These are phyloP conservation scores for Rhopalosiphum maidis DNA, from an alignment of 1,140 invertebrate genomes.

Conservation along the genomic window DNA sequence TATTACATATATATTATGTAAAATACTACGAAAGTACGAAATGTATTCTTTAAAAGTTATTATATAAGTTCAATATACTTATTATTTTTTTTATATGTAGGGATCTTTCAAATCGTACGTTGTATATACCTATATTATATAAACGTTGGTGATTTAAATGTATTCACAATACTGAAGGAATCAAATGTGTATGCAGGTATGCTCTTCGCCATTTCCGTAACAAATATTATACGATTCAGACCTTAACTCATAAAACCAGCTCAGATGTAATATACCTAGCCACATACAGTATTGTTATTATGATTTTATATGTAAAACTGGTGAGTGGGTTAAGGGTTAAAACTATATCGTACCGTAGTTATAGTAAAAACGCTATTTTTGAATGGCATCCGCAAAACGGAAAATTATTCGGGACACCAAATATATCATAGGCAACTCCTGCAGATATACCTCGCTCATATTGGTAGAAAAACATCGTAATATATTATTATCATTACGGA, in stretches of 20 bases:
- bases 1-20: neutral
- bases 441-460: neutral
- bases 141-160: neutral
- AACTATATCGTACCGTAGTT: neutral
- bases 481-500: neutral
- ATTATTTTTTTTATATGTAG: neutral
- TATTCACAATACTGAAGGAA: neutral
- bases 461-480: neutral
- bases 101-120: neutral
- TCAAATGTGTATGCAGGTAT: neutral
- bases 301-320: neutral
- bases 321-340: neutral
- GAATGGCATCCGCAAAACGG: neutral
- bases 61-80: neutral
- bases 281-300: conserved; percentile 1
- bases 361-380: neutral
- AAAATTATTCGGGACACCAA: neutral
- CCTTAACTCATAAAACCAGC: neutral
- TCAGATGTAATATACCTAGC: neutral
- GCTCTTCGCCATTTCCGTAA: neutral
- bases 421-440: neutral
- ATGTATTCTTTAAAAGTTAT: neutral
- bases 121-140: neutral
- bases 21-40: neutral
- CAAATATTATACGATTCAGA: neutral